Base-by-base conservation (phyloP, 2,797 vertebrate genomes). In the Enteromius anoplus region DNA sequence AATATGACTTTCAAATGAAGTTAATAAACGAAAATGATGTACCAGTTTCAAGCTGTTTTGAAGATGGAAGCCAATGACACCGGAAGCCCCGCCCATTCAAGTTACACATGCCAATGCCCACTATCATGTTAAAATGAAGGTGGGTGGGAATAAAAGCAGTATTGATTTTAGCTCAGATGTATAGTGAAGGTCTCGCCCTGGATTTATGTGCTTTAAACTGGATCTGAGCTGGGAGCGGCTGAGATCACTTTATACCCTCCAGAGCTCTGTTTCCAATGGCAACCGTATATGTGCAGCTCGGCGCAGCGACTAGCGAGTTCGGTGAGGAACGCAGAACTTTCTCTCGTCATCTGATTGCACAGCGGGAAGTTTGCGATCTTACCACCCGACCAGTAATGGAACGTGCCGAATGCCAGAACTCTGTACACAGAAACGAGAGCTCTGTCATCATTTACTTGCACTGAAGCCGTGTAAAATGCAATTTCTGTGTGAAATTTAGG, bases 261-360 rank as follows among this genome's bases (percentile, higher is more conserved):
- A 23, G 64, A 70, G 60, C 66, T 84, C 78, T 85, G 89, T 88
- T 89, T 85, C 87, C 88, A 86, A 84, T 89, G 68, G 88, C 89
- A 90, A 90, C 89, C 86, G 68, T 81, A 86, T 84, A 89, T 82
- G 85, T 84, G 40, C 60, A 45, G 81, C 51, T 75, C 49, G 26
- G 73, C 17, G 19, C 80, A 53, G 58, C 17, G 53, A 42, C 58
- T 14, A 62, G 71, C 60, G 62, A 72, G 72, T 75, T 84, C 75
- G 19, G 21, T 23, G n/a, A 77, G 77, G 83, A 82, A 65, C 51
- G 55, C 47, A 82, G 86, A 87, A 86, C 82, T 85, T 82, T 75
- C 81, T 78, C 29, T 42, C 45, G 60, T 87, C 88, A 89, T 88
- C 88, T 89, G 87, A 85, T 69, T 37, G 69, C 76, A 9, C 85